phyloP scores from a whole-genome alignment of 2,113 vertebrate genomes.

The Heterochromis multidens region DNA sequence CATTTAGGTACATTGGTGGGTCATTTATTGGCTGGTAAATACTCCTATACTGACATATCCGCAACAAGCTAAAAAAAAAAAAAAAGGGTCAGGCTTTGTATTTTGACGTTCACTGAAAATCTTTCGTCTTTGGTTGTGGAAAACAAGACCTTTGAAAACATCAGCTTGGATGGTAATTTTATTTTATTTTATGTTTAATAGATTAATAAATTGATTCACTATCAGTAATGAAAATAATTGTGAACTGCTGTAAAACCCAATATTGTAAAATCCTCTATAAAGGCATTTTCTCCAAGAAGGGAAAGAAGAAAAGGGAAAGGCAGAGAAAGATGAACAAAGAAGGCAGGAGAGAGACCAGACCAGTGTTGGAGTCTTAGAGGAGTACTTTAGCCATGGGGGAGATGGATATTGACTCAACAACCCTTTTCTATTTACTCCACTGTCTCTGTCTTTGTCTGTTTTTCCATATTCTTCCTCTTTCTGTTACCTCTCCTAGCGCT shows the following conservation, averaged over 20 bases:
- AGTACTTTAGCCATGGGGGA: constrained; percentile 43
- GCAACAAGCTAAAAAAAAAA: not conserved
- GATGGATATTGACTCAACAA: constrained; percentile 45
- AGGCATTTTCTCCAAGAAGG: not conserved
- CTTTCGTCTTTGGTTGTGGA: not conserved
- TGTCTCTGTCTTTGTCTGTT: not conserved
- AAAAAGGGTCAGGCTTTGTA: not conserved
- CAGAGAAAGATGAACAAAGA: constrained; percentile 15
- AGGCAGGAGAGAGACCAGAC: constrained; percentile 1
- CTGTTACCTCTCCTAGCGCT: not conserved
- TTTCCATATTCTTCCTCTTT: not conserved
- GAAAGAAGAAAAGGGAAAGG: not conserved
- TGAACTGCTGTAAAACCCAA: not conserved
- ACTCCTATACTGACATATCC: not conserved
- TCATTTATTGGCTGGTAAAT: not conserved
- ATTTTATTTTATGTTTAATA: not conserved
- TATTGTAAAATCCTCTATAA: not conserved
- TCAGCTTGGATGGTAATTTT: not conserved
- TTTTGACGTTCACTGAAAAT: not conserved
- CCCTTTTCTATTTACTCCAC: constrained; percentile 23
- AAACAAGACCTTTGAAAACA: not conserved
- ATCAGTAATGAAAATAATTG: not conserved
- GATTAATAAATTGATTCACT: not conserved
- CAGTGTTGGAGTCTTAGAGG: constrained; percentile 33
- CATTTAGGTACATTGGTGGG: not conserved